Conservation (phyloP, 2,888 invertebrate genomes). For the Candidula unifasciata region DNA sequence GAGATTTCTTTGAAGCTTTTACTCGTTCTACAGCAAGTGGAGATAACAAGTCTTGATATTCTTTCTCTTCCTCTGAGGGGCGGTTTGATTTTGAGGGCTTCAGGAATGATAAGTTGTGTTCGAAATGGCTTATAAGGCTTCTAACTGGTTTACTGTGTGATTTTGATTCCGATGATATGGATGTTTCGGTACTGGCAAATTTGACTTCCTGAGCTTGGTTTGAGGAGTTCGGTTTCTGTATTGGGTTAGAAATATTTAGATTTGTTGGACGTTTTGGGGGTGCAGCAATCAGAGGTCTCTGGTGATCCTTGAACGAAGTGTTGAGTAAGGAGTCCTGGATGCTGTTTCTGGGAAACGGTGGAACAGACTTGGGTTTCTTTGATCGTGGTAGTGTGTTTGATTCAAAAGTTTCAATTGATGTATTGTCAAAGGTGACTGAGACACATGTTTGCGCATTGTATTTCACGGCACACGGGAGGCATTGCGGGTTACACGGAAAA, state of each 20-base stretch:
- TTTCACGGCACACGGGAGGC: background rate
- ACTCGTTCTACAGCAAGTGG: constrained; percentile 27
- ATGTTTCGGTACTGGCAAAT: background rate
- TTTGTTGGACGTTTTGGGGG: background rate
- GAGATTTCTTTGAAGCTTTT: constrained; percentile 32
- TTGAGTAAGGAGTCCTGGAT: background rate
- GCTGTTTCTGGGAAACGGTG: background rate
- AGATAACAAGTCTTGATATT: constrained; percentile 35
- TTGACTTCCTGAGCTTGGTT: background rate
- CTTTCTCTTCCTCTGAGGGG: constrained; percentile 32
- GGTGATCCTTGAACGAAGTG: background rate
- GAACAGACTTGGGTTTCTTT: constrained; percentile 9
- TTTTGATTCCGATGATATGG: background rate
- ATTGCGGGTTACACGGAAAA: background rate
- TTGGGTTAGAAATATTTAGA: background rate
- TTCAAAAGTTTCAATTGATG: background rate
- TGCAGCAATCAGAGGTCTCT: background rate
- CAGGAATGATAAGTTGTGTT: constrained; percentile 20
- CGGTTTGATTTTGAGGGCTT: constrained; percentile 13
- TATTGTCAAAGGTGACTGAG: no score
- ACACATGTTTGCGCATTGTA: background rate
- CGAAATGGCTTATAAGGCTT: constrained; percentile 22
- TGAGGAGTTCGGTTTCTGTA: no score
- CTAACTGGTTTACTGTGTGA: constrained; percentile 1
- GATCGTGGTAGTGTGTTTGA: constrained; percentile 33